Conservation (phyloP, 2,797 vertebrate genomes). For the Melanotaenia pygmaea region DNA sequence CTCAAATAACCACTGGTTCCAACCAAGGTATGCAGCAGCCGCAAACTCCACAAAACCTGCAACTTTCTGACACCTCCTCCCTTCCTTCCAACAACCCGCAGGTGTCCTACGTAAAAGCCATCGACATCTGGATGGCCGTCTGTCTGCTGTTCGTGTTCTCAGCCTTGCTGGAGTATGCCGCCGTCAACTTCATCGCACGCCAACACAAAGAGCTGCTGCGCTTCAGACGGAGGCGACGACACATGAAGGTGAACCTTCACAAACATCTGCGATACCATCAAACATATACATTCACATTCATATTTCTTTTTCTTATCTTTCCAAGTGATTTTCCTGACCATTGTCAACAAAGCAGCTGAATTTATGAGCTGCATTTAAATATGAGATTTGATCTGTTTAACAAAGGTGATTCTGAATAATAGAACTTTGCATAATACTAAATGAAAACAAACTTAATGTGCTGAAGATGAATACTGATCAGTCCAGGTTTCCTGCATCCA, state of each 20-base stretch:
- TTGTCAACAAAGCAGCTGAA: background rate
- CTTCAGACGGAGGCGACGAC: constrained; percentile 93
- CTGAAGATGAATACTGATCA: background rate
- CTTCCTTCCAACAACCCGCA: constrained; percentile 49
- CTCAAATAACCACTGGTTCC: too few relatives aligned
- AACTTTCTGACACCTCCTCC: background rate
- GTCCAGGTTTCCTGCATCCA: background rate
- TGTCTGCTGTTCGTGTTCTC: constrained; percentile 98
- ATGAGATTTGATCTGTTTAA: background rate
- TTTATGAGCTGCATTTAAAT: background rate
- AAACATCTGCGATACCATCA: background rate
- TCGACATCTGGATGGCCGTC: constrained; percentile 99
- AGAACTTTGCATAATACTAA: background rate
- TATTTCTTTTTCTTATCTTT: background rate
- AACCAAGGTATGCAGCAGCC: background rate
- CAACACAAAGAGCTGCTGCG: constrained; percentile 99
- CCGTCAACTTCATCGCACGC: constrained; percentile 98
- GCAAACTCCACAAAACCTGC: background rate
- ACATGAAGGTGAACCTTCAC: constrained; percentile 90
- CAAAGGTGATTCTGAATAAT: constrained; percentile 5
- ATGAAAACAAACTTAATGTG: background rate
- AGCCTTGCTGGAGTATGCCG: constrained; percentile 95
- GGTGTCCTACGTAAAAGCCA: constrained; percentile 99
- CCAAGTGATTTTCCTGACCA: background rate
- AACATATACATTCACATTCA: constrained; percentile 1